Conservation (phyloP, 2,797 vertebrate genomes). For the Mareca penelope region DNA sequence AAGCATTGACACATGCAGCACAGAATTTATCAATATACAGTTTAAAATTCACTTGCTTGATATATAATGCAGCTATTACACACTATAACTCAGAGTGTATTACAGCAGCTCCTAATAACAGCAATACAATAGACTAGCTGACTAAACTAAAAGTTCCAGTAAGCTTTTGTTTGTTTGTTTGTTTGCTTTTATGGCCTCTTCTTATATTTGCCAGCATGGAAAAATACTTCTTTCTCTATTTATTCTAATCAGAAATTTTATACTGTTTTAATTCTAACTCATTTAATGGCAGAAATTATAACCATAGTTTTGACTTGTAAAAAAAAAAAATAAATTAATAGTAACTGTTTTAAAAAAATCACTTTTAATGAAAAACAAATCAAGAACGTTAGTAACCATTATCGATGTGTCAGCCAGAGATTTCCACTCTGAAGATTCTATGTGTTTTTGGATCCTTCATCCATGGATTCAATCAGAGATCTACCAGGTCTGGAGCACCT, state of each 20-base stretch:
- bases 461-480: not conserved
- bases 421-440: not conserved
- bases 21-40: not conserved
- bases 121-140: not conserved
- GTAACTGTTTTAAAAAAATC: accelerated
- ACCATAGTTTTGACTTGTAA: not conserved
- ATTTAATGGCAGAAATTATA: not conserved
- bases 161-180: not conserved
- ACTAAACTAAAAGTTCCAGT: not conserved
- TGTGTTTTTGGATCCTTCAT: not conserved
- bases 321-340: not conserved
- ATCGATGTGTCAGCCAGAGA: not conserved
- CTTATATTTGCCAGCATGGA: not conserved
- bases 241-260: not conserved
- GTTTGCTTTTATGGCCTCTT: not conserved
- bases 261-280: not conserved
- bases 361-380: not conserved
- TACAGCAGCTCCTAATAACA: not conserved
- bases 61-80: not conserved
- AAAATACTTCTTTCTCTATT: not conserved
- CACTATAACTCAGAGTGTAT: not conserved
- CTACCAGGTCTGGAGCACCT: not conserved
- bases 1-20: not conserved
- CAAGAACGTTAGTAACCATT: not conserved
- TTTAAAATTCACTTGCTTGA: not conserved